Evolutionary conservation across 2,797 vertebrate species (phyloP).

Genomic region (Silurus aristotelis): DNA sequence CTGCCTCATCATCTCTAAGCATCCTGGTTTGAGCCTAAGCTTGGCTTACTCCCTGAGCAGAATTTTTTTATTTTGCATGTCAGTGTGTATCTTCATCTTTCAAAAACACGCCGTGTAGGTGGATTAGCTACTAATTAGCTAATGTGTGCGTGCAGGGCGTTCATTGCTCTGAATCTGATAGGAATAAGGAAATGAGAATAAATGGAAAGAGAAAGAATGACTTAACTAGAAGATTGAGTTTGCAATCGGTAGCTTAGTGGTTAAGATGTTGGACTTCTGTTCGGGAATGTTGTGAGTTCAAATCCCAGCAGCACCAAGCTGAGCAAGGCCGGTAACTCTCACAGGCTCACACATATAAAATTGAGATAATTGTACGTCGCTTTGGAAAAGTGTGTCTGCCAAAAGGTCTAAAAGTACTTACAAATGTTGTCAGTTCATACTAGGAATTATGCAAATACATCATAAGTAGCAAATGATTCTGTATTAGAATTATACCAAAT

Average conservation of each 20-base stretch:
- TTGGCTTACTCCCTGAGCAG: not conserved
- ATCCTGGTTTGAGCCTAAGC: not conserved
- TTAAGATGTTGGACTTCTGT: no score
- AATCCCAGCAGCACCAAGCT: no score
- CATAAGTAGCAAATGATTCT: not conserved
- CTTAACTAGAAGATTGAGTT: no score
- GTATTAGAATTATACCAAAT: not conserved
- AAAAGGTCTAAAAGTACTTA: no score
- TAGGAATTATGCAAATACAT: not conserved
- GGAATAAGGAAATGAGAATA: not conserved
- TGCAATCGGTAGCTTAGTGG: no score
- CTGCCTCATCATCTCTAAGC: not conserved
- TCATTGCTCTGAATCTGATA: not conserved
- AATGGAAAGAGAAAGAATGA: not conserved
- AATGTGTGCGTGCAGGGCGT: not conserved
- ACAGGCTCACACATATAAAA: no score
- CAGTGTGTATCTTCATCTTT: not conserved
- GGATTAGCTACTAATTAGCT: not conserved
- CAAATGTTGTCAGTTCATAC: not conserved
- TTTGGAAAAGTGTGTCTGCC: no score
- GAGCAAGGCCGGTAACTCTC: no score
- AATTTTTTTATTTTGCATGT: not conserved
- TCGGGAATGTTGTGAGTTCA: no score
- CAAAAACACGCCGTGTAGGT: not conserved
- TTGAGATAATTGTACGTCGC: no score